phyloP scores from a whole-genome alignment of 2,888 invertebrate genomes.

The Agapostemon virescens region DNA sequence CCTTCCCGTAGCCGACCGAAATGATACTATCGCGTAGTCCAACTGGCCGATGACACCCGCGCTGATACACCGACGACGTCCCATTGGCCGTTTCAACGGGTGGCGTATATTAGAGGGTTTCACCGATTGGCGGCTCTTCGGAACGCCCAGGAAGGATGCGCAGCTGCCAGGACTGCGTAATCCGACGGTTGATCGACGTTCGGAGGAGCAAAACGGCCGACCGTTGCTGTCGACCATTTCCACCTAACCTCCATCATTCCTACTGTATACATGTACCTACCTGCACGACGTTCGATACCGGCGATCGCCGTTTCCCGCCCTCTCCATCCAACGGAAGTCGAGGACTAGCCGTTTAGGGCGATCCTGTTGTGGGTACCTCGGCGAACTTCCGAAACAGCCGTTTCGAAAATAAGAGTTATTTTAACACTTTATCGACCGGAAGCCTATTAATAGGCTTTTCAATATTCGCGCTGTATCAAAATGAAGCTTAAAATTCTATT shows the following conservation, averaged over 20 bases:
- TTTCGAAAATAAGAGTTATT: not conserved
- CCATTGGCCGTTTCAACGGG: conserved; percentile 72
- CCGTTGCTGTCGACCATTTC: conserved; percentile 61
- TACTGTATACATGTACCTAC: conserved; percentile 12
- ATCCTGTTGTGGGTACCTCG: not conserved
- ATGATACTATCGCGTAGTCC: conserved; percentile 75
- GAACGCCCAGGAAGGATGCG: conserved; percentile 80
- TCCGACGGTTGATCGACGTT: conserved; percentile 70
- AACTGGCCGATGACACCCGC: conserved; percentile 78
- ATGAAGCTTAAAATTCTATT: too few relatives aligned
- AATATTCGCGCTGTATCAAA: too few relatives aligned
- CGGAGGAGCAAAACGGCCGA: conserved; percentile 46
- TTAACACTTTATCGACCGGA: too few relatives aligned
- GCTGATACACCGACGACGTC: conserved; percentile 68
- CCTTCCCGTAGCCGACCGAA: conserved; percentile 14
- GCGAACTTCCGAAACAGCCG: not conserved
- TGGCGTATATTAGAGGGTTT: conserved; percentile 70
- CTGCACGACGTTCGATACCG: conserved; percentile 18
- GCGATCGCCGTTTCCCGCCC: not conserved
- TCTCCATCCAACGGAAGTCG: not conserved
- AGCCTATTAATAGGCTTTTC: too few relatives aligned
- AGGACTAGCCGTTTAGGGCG: not conserved
- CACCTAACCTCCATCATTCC: conserved; percentile 44
- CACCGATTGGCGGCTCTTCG: conserved; percentile 74
- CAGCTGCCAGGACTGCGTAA: conserved; percentile 79